These are phyloP conservation scores for Lophius piscatorius DNA, from an alignment of 2,113 vertebrate genomes.

Conservation along the genomic window DNA sequence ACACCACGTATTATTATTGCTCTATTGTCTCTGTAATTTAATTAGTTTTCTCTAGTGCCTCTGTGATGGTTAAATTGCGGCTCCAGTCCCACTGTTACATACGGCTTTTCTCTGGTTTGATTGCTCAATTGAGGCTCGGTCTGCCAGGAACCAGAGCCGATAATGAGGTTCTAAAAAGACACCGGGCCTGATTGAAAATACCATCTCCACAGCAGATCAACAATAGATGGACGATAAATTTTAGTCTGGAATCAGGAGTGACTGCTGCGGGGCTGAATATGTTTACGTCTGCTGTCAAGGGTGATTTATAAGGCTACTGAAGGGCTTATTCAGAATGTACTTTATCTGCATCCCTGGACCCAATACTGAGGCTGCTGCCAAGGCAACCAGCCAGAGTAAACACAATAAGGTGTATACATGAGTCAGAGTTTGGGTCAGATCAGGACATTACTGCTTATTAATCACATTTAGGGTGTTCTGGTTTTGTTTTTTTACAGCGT, in stretches of 20 bases:
- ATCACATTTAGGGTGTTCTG: background rate
- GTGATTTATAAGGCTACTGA: slow-evolving; percentile 39
- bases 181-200: no score
- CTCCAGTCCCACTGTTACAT: no score
- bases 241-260: slow-evolving; percentile 9
- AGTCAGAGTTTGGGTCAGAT: slow-evolving; percentile 12
- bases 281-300: slow-evolving; percentile 12
- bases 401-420: slow-evolving; percentile 14
- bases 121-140: no score
- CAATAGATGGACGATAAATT: slow-evolving; percentile 18
- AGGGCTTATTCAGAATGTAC: slow-evolving; percentile 18
- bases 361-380: slow-evolving; percentile 12
- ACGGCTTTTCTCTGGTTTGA: no score
- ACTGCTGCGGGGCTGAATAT: slow-evolving; percentile 9
- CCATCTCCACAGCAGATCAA: slow-evolving; percentile 16
- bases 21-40: no score
- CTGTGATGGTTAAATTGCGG: no score
- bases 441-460: slow-evolving; percentile 1
- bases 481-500: background rate
- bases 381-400: slow-evolving; percentile 30
- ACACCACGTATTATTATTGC: no score
- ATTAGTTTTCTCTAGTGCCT: no score
- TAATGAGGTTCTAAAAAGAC: slow-evolving; percentile 12
- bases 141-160: background rate
- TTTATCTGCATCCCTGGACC: slow-evolving; percentile 21